Evolutionary conservation across 2,797 vertebrate genomes (phyloP).

Genomic region (Botia almorhae): DNA sequence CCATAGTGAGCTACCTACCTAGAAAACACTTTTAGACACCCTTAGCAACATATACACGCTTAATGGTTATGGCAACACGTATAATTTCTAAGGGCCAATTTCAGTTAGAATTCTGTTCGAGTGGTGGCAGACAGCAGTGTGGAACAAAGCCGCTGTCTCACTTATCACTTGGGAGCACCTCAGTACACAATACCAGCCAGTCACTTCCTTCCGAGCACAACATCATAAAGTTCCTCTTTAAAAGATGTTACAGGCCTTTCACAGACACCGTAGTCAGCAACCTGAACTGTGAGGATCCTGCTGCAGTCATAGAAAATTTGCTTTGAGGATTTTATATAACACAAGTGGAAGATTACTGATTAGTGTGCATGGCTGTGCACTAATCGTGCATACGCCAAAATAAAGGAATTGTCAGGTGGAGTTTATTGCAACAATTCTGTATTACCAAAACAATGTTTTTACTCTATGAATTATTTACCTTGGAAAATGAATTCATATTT

Average conservation of each 20-base stretch:
- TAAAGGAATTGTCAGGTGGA: constrained; percentile 29
- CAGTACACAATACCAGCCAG: constrained; percentile 46
- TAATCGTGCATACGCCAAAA: constrained; percentile 18
- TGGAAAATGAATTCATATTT: constrained; percentile 30
- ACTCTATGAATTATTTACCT: constrained; percentile 14
- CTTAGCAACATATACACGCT: neutral
- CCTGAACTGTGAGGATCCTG: constrained; percentile 20
- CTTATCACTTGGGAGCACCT: constrained; percentile 25
- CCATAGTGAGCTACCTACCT: neutral
- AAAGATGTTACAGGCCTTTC: constrained; percentile 34
- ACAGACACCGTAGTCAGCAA: constrained; percentile 1
- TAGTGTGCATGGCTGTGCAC: constrained; percentile 28
- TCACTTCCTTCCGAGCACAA: constrained; percentile 38
- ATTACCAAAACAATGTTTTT: constrained; percentile 37
- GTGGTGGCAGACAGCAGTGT: constrained; percentile 1
- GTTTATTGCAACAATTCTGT: constrained; percentile 38
- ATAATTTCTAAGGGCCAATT: neutral
- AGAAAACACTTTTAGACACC: neutral
- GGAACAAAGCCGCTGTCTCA: constrained; percentile 33
- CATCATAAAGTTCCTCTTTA: constrained; percentile 26
- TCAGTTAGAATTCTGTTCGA: neutral
- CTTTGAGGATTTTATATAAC: constrained; percentile 30
- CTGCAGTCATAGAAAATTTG: constrained; percentile 14
- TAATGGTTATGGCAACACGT: neutral
- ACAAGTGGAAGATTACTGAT: constrained; percentile 21